Evolutionary conservation across 2,113 vertebrate species (phyloP).

Genomic region (Setophaga petechia): DNA sequence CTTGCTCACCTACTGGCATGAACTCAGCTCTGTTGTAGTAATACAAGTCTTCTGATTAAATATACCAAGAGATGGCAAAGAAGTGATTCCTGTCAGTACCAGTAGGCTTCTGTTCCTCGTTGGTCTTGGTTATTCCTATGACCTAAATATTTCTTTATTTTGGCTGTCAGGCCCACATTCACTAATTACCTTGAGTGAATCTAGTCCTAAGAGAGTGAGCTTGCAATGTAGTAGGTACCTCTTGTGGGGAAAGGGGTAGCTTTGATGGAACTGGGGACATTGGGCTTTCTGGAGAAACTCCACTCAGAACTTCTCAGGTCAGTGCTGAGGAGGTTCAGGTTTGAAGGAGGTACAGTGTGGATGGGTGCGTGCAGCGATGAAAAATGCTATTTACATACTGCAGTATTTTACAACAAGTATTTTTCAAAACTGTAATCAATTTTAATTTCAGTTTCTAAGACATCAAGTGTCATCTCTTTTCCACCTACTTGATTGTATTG

Average conservation of each 20-base stretch:
- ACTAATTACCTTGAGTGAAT: not conserved
- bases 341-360: not conserved
- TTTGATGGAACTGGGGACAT: not conserved
- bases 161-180: not conserved
- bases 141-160: not conserved
- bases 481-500: not conserved
- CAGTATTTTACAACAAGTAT: not conserved
- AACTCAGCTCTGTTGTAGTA: not conserved
- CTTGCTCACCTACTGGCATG: not conserved
- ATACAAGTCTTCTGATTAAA: not conserved
- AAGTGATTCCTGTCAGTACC: not conserved
- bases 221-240: not conserved
- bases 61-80: not conserved
- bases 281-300: not conserved
- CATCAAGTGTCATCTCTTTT: not conserved
- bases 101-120: not conserved
- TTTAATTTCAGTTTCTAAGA: constrained; percentile 2
- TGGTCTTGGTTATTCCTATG: not conserved
- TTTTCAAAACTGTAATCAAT: not conserved
- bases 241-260: not conserved
- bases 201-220: not conserved
- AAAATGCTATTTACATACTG: not conserved
- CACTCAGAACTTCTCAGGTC: not conserved
- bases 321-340: not conserved
- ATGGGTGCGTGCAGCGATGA: not conserved